Percentiles rank a stretch among this genome's conserved stretches.
phyloP scores from a whole-genome alignment of 2,888 invertebrate genomes.

The Stenoptilia bipunctidactyla region DNA sequence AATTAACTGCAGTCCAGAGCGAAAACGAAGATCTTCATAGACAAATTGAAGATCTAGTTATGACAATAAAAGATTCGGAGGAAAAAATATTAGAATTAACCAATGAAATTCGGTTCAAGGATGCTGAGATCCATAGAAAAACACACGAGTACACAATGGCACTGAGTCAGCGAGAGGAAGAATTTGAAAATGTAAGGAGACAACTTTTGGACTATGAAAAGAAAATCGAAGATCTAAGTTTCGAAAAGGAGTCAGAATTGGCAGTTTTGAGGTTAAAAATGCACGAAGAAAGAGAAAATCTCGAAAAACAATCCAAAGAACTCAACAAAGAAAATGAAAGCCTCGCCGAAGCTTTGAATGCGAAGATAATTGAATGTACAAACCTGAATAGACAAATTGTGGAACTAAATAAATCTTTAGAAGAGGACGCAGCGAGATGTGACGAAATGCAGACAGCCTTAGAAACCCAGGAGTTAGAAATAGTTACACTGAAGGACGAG shows the following conservation, averaged over 20 bases:
- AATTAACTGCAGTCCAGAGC: constrained; percentile 28
- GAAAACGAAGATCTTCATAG: constrained; percentile 33
- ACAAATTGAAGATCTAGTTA: constrained; percentile 27
- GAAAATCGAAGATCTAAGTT: constrained; percentile 56
- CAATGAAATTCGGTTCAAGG: constrained; percentile 39
- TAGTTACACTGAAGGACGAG: constrained; percentile 79
- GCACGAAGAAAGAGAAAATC: constrained; percentile 50
- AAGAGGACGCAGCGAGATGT: constrained; percentile 68
- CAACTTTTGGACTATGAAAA: constrained; percentile 51
- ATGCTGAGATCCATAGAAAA: constrained; percentile 52
- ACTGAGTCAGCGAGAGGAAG: constrained; percentile 44
- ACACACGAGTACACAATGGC: constrained; percentile 41
- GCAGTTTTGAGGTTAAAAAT: constrained; percentile 65
- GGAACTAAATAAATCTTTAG: constrained; percentile 63
- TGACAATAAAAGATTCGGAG: constrained; percentile 26
- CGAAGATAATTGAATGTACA: constrained; percentile 58
- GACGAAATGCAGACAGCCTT: constrained; percentile 72
- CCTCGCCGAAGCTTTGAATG: constrained; percentile 40
- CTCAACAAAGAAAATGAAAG: constrained; percentile 33
- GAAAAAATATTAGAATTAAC: constrained; percentile 31
- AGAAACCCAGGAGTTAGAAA: constrained; percentile 79
- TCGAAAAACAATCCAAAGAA: constrained; percentile 31
- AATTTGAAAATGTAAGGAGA: constrained; percentile 50
- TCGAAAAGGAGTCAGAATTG: constrained; percentile 66
- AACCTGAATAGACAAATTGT: constrained; percentile 59